Percentiles rank a stretch among this genome's conserved stretches.
phyloP scores from a whole-genome alignment of 2,797 vertebrate species.

The Echiichthys vipera region DNA sequence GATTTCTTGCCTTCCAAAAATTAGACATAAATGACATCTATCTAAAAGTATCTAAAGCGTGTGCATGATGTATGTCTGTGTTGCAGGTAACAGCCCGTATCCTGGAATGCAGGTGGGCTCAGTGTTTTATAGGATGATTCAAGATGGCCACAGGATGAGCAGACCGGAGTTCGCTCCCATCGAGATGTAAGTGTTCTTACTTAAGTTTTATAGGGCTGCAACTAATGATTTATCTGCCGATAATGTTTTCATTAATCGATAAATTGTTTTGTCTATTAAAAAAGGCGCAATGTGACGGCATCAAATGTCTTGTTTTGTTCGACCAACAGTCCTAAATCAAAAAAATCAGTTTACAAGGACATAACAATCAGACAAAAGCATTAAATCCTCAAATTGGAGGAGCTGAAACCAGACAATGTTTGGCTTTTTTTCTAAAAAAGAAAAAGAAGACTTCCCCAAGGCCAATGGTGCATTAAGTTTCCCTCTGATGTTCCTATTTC shows the following conservation, averaged over 20 bases:
- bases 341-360: neutral
- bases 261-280: too few relatives aligned
- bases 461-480: too few relatives aligned
- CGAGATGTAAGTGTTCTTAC: slow-evolving; percentile 87
- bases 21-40: neutral
- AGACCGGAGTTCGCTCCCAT: slow-evolving; percentile 91
- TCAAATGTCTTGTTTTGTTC: neutral
- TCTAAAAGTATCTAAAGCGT: neutral
- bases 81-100: slow-evolving; percentile 94
- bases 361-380: neutral
- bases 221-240: neutral
- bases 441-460: too few relatives aligned
- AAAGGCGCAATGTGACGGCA: neutral
- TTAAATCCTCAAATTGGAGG: neutral
- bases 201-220: neutral
- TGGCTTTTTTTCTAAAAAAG: too few relatives aligned
- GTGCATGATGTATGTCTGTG: slow-evolving; percentile 32
- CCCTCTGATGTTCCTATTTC: too few relatives aligned
- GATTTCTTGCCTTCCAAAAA: neutral
- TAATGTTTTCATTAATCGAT: neutral
- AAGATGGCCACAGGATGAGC: slow-evolving; percentile 95
- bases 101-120: slow-evolving; percentile 96
- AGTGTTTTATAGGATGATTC: slow-evolving; percentile 96
- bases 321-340: neutral
- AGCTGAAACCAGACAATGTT: too few relatives aligned